A percentile compares a stretch with the other conserved stretches of the same genome.
phyloP scores from a whole-genome alignment of 2,888 invertebrate genomes.

The Melanophora roralis region DNA sequence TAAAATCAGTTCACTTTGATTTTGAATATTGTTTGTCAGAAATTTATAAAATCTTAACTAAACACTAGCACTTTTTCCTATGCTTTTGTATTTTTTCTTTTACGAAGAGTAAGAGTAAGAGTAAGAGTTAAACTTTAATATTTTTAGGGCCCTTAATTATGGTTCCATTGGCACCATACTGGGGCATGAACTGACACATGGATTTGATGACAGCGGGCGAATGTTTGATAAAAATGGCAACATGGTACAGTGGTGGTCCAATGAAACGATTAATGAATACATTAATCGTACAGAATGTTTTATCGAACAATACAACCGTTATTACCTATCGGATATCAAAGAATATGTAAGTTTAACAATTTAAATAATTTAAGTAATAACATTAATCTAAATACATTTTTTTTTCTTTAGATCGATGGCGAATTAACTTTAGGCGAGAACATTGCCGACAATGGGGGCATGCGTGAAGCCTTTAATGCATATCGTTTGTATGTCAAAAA shows the following conservation, averaged over 20 bases:
- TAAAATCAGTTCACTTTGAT: too few relatives aligned
- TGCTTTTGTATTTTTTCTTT: too few relatives aligned
- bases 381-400: too few relatives aligned
- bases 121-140: background rate
- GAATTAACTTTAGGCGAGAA: conserved; percentile 88
- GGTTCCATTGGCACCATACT: conserved; percentile 88
- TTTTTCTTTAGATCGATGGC: conserved; percentile 82
- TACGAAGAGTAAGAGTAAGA: too few relatives aligned
- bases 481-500: conserved; percentile 80
- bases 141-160: conserved; percentile 85
- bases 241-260: conserved; percentile 93
- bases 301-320: conserved; percentile 87
- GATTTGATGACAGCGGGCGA: conserved; percentile 80
- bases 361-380: too few relatives aligned
- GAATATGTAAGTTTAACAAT: conserved; percentile 80
- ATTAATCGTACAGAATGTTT: conserved; percentile 89
- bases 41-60: too few relatives aligned
- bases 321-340: conserved; percentile 81
- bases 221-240: conserved; percentile 92
- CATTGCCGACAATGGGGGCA: conserved; percentile 89
- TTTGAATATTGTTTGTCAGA: too few relatives aligned
- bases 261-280: conserved; percentile 85
- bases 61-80: background rate
- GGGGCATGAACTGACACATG: conserved; percentile 85
- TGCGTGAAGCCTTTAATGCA: conserved; percentile 85